These are phyloP conservation scores for Mus caroli DNA, from an alignment of 2,797 vertebrate species.

Conservation along the genomic window DNA sequence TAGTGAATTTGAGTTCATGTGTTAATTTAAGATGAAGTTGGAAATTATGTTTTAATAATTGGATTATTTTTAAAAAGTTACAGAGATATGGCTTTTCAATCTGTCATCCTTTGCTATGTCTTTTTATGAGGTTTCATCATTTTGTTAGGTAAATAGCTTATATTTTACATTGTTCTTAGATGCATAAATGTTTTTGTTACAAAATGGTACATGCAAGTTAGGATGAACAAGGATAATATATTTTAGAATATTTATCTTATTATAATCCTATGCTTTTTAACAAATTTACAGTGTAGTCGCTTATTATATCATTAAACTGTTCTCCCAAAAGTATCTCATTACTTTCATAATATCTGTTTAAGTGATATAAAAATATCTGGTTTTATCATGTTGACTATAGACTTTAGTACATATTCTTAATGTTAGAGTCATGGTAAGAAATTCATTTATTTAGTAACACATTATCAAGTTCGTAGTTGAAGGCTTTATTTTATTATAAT, in stretches of 20 bases:
- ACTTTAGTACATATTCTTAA: neutral
- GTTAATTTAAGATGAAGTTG: neutral
- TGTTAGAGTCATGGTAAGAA: constrained; percentile 1
- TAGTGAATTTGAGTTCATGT: neutral
- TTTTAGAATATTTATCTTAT: neutral
- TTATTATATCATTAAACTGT: neutral
- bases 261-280: neutral
- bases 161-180: constrained; percentile 1
- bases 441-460: neutral
- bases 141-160: constrained; percentile 1
- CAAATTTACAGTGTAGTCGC: constrained; percentile 12
- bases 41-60: neutral
- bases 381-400: neutral
- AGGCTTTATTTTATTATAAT: neutral
- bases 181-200: neutral
- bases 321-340: neutral
- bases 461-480: neutral
- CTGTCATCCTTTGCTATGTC: neutral
- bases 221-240: neutral
- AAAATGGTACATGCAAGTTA: constrained; percentile 1
- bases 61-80: neutral
- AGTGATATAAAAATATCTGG: neutral
- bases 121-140: constrained; percentile 8
- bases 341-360: neutral
- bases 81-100: neutral